phyloP scores from a whole-genome alignment of 2,888 invertebrate species.

The Coelogynopora nodosa region DNA sequence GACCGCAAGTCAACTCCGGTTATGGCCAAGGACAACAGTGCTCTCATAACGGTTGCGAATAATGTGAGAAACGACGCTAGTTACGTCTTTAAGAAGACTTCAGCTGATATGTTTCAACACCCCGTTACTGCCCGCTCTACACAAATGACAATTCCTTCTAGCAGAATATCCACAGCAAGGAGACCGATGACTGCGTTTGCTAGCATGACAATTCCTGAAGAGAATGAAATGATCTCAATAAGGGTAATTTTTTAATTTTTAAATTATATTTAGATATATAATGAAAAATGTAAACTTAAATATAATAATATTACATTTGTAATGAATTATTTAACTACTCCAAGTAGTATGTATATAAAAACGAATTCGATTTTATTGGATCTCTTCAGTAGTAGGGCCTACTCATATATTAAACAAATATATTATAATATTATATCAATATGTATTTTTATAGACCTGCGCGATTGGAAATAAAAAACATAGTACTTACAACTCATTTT shows the following conservation, averaged over 20 bases:
- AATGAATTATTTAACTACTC: no score
- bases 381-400: no score
- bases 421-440: no score
- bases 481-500: no score
- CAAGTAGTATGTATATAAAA: no score
- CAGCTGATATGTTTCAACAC: neutral
- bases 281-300: no score
- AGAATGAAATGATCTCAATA: neutral
- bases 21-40: neutral
- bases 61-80: neutral
- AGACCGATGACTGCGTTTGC: neutral
- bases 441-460: no score
- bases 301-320: no score
- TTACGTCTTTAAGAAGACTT: neutral
- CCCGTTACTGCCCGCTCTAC: neutral
- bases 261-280: neutral
- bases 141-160: neutral
- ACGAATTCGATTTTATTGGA: no score
- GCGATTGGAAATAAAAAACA: no score
- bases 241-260: neutral
- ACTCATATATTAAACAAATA: no score
- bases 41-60: neutral
- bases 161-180: neutral
- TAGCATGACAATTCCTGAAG: neutral
- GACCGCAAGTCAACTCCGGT: neutral